phyloP scores from a whole-genome alignment of 2,113 vertebrate genomes.

The Salvelinus sp. region DNA sequence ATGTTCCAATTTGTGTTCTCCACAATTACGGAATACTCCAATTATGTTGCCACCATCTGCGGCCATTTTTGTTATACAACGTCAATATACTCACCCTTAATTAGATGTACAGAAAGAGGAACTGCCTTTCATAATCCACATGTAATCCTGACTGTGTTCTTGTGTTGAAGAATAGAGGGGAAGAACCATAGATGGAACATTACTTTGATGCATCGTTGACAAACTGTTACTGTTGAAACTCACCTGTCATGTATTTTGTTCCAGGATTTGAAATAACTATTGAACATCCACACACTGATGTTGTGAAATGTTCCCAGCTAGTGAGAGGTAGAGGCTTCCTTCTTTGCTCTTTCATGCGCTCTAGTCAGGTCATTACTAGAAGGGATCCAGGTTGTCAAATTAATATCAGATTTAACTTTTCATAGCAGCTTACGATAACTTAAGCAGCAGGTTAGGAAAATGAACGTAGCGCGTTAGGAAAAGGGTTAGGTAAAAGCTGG shows the following conservation, averaged over 20 bases:
- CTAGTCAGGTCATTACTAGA: slow-evolving; percentile 26
- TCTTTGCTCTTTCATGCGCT: slow-evolving; percentile 66
- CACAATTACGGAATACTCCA: neutral
- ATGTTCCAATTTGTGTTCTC: neutral
- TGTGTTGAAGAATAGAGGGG: neutral
- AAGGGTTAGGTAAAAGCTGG: too few species aligned
- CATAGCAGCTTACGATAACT: too few species aligned
- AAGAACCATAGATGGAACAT: neutral
- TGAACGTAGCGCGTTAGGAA: too few species aligned
- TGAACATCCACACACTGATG: slow-evolving; percentile 99
- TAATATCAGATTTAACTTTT: too few species aligned
- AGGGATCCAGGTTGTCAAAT: too few species aligned
- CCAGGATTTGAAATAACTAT: slow-evolving; percentile 99
- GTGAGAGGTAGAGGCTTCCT: slow-evolving; percentile 92
- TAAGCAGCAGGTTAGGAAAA: too few species aligned
- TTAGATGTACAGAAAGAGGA: neutral
- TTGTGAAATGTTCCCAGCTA: slow-evolving; percentile 99
- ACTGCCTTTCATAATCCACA: neutral
- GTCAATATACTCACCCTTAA: neutral
- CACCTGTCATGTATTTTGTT: slow-evolving; percentile 77
- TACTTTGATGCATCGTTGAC: slow-evolving; percentile 35
- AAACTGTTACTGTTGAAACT: slow-evolving; percentile 63
- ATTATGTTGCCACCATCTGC: neutral
- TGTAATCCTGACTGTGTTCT: neutral
- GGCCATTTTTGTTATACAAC: neutral